Base-by-base conservation (phyloP, 2,113 vertebrate genomes). In the Macheiramphus alcinus region DNA sequence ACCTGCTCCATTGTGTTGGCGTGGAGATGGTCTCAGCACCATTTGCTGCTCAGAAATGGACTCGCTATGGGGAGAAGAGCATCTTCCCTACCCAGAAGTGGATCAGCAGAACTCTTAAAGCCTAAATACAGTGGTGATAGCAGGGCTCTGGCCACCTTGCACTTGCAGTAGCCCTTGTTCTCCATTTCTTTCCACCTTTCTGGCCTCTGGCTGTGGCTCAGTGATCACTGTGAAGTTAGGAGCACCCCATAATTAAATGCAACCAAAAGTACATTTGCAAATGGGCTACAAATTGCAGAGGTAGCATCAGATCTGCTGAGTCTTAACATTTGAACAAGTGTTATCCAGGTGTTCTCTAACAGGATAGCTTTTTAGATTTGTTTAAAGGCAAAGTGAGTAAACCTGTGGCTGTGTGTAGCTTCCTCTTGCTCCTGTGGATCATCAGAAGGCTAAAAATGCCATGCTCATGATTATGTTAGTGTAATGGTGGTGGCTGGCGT, bases 381-480 rank as follows among this genome's bases (percentile, higher is more conserved):
- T 45, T 47, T 58, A 52, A 85, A 90, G 53, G 50, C 45, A 61
- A 15, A 65, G 27, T 11, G 29, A 63, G 19, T 34, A 31, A 72
- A 36, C 21, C 36, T 36, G 29, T 48, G 59, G 29, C 19, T 43
- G 50, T 1, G 1, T 42, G 72, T 38, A n/a, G 36, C 59, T 87
- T 70, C n/a, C 25, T 86, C 27, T 36, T 59, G 38, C 48, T 76
- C 59, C 40, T 4, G 2, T 26, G 29, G 45, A 23, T 45, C 16
- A 7, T 55, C 43, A 47, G 9, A 8, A 9, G 61, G 53, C 27
- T 70, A 50, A 58, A 90, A 74, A 61, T 21, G 32, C 48, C 67
- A 56, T 3, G 1, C 19, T 90, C 0, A 0, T 68, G 68, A 2
- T 38, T 65, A 29, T 70, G 22, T 65, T 85, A 23, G 45, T n/a